Evolutionary conservation across 2,113 vertebrate species (phyloP).

Genomic region (Glaucomys volans): DNA sequence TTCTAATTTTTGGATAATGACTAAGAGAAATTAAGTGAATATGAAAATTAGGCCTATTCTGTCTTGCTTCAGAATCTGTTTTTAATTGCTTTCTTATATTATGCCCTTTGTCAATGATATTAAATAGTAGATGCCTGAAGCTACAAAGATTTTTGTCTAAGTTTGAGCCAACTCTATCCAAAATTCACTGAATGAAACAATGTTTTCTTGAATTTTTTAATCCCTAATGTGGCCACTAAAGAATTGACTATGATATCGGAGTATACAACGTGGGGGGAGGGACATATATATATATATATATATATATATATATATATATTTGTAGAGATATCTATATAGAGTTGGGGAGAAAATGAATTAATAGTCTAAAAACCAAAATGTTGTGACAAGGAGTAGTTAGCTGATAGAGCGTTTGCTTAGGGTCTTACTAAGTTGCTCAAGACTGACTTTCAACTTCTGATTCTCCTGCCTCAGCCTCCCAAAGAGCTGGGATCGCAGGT

Average conservation of each 20-base stretch:
- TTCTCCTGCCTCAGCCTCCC: background rate
- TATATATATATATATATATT: background rate
- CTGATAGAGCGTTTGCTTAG: background rate
- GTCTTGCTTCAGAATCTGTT: background rate
- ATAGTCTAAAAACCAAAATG: background rate
- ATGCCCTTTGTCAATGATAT: background rate
- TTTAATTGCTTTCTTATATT: background rate
- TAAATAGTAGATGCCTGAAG: background rate
- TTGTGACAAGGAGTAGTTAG: background rate
- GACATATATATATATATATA: background rate
- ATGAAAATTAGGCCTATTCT: background rate
- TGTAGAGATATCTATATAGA: background rate
- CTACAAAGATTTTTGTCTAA: background rate
- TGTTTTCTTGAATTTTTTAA: background rate
- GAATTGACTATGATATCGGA: background rate
- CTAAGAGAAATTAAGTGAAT: background rate
- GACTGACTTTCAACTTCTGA: background rate
- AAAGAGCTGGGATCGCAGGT: background rate
- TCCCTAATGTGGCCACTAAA: background rate
- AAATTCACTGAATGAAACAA: slow-evolving; percentile 8
- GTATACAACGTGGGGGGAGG: background rate
- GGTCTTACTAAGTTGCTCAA: background rate
- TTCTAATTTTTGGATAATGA: background rate
- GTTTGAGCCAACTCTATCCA: background rate
- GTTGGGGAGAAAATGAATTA: background rate